Evolutionary conservation across 2,888 invertebrate species (phyloP).

Genomic region (Lasioglossum oenotherae): DNA sequence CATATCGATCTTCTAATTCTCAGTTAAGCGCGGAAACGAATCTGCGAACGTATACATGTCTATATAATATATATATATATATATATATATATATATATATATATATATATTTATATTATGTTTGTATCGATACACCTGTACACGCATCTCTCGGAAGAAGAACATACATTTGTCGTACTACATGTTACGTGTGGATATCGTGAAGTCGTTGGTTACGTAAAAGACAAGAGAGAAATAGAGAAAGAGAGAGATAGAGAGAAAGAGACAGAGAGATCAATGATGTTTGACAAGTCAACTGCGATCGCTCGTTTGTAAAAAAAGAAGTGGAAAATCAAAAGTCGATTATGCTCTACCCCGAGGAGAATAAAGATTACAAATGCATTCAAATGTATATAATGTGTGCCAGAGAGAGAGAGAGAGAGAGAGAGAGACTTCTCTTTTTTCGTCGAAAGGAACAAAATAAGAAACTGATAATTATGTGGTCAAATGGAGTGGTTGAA

Average conservation of each 20-base stretch:
- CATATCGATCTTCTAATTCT: not conserved
- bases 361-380: slow-evolving; percentile 49
- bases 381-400: slow-evolving; percentile 48
- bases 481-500: slow-evolving; percentile 76
- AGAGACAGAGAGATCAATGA: not conserved
- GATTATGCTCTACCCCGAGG: slow-evolving; percentile 50
- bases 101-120: not conserved
- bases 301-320: not conserved
- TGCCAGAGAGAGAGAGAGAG: slow-evolving; percentile 11
- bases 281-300: slow-evolving; percentile 6
- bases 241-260: not conserved
- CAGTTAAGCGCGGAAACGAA: not conserved
- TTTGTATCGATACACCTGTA: not conserved
- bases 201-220: not conserved
- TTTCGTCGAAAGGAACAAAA: slow-evolving; percentile 45
- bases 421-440: slow-evolving; percentile 15
- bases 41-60: not conserved
- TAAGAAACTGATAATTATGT: slow-evolving; percentile 62
- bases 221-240: not conserved
- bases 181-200: not conserved
- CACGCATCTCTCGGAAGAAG: not conserved
- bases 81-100: not conserved
- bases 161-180: not conserved
- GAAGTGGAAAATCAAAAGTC: slow-evolving; percentile 23
- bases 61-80: not conserved